phyloP scores from a whole-genome alignment of 2,113 vertebrate species.

The Solenodon paradoxus region DNA sequence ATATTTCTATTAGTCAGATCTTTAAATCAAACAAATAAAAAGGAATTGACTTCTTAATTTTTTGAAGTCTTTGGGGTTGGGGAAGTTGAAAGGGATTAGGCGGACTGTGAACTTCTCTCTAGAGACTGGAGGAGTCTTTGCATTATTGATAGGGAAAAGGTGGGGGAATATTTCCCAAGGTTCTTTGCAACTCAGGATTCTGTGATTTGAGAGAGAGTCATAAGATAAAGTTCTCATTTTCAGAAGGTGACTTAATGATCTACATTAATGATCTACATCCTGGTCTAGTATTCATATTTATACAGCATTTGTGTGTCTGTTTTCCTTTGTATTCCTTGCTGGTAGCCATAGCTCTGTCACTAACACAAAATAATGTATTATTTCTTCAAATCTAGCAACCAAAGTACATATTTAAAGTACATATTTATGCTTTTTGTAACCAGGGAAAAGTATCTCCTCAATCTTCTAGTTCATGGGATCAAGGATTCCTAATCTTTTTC shows the following conservation, averaged over 20 bases:
- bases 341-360: background rate
- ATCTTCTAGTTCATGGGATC: background rate
- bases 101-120: background rate
- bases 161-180: background rate
- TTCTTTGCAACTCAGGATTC: background rate
- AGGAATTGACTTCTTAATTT: background rate
- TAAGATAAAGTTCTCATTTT: background rate
- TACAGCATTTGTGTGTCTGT: background rate
- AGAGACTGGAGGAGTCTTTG: background rate
- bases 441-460: background rate
- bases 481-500: background rate
- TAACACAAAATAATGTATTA: background rate
- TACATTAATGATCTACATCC: background rate
- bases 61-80: background rate
- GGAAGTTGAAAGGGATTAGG: background rate
- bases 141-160: background rate
- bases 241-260: background rate
- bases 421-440: background rate
- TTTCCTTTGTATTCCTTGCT: background rate
- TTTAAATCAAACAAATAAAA: background rate
- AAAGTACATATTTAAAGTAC: background rate
- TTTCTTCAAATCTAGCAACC: background rate
- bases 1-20: background rate
- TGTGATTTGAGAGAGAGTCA: background rate
- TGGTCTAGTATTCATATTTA: background rate